Base-by-base conservation (phyloP, 2,888 invertebrate genomes). In the Yponomeuta sedellus region DNA sequence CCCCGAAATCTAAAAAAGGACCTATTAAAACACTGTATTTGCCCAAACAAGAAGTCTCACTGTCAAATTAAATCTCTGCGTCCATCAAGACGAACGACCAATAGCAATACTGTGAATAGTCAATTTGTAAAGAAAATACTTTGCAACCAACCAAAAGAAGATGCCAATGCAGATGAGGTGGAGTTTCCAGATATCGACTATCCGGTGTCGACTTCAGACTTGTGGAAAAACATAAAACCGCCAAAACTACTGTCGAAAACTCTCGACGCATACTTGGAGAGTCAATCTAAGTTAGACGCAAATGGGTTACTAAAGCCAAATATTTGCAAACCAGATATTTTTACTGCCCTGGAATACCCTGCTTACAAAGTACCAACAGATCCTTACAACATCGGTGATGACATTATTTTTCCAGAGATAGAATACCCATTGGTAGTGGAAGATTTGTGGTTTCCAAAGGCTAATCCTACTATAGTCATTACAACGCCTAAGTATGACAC, bases 371-470 rank as follows among this genome's bases (percentile, higher is more conserved):
- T 34, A 16, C 28, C 67, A 16, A 65, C 70, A 12, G 70, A 72
- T 28, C 66, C 74, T 2, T 68, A 67, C 25, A 73, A 70, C 58
- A 73, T 75, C 19, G 68, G 70, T 28, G 73, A 77, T 66, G 64
- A 73, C 52, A 72, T 70, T 10, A 66, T 69, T 20, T 89, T 86
- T 72, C 87, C 88, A 22, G 84, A 86, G 69, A 81, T 86, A 2
- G 81, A 85, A 69, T 88, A 86, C 73, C 88, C 88, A 12, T 69
- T 83, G 10, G 77, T 73, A 61, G 75, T 75, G 61, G 74, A 74
- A 65, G 88, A 88, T 22, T 78, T 78, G 6, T 86, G 85, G 87
- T 70, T 67, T 20, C 80, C 82, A 2, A 78, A 52, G 12, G 44
- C 44, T 52, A 52, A 52, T 16, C 44, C 44, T 52, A 16, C 44